Conservation (phyloP, 2,888 invertebrate genomes). For the Drosophila borealis region DNA sequence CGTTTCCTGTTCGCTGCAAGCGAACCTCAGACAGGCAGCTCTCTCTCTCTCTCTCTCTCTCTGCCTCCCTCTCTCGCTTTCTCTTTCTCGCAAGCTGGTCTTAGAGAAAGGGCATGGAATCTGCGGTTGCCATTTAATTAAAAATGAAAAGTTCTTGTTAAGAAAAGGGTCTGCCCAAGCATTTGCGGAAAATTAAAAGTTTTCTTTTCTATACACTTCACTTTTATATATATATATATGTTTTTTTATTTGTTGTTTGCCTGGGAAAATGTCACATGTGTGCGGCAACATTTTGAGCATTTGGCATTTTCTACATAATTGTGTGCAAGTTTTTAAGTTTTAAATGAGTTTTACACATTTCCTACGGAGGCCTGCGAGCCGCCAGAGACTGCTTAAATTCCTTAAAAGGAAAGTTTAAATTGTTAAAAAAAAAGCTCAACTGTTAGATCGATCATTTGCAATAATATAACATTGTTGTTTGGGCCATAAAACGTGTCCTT, state of each 20-base stretch:
- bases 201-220: slow-evolving; percentile 50
- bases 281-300: slow-evolving; percentile 17
- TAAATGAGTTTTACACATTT: slow-evolving; percentile 43
- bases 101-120: slow-evolving; percentile 14
- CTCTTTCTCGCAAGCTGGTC: background rate
- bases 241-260: slow-evolving; percentile 21
- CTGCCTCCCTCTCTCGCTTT: background rate
- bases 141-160: slow-evolving; percentile 76
- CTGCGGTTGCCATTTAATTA: slow-evolving; percentile 71
- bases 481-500: slow-evolving; percentile 27
- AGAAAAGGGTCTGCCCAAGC: slow-evolving; percentile 63
- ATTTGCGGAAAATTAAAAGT: slow-evolving; percentile 77
- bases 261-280: slow-evolving; percentile 63
- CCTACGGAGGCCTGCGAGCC: too few relatives aligned
- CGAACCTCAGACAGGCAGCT: slow-evolving; percentile 7
- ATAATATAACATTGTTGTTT: slow-evolving; percentile 18
- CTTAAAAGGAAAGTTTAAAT: background rate
- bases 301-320: slow-evolving; percentile 51
- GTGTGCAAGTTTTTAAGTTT: slow-evolving; percentile 53
- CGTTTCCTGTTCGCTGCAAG: slow-evolving; percentile 50
- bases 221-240: too few relatives aligned
- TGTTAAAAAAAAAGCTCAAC: background rate
- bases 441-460: slow-evolving; percentile 28
- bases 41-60: background rate
- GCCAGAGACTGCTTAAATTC: slow-evolving; percentile 21